Evolutionary conservation across 2,113 vertebrate genomes (phyloP).

Genomic region (Dendropsophus ebraccatus): DNA sequence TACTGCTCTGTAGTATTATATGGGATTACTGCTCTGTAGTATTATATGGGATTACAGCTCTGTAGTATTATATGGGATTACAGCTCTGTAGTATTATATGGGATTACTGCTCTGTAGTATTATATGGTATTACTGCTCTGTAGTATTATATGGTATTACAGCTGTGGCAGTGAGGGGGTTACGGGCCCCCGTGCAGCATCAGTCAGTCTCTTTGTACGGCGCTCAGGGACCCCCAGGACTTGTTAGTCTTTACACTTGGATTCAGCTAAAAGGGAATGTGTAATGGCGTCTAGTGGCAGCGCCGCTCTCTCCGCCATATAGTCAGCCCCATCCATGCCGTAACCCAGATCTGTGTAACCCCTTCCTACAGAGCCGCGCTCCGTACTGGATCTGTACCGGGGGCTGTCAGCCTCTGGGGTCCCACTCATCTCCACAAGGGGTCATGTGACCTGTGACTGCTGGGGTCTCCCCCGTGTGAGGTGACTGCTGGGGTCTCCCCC

Average conservation of each 20-base stretch:
- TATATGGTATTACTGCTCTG: too few relatives aligned
- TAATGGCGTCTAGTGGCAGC: neutral
- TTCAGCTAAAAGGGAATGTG: slow-evolving; percentile 40
- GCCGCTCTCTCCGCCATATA: neutral
- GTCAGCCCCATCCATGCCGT: neutral
- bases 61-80: too few relatives aligned
- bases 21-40: too few relatives aligned
- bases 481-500: too few relatives aligned
- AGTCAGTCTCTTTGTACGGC: slow-evolving; percentile 38
- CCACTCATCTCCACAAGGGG: neutral
- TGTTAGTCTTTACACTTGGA: neutral
- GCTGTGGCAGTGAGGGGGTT: neutral
- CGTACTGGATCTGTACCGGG: too few relatives aligned
- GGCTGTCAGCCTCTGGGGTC: neutral
- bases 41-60: too few relatives aligned
- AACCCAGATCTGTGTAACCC: slow-evolving; percentile 29
- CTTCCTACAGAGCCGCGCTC: neutral
- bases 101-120: too few relatives aligned
- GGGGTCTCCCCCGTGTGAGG: too few relatives aligned
- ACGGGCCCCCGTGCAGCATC: neutral
- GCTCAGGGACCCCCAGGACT: slow-evolving; percentile 14
- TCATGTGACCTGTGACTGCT: too few relatives aligned
- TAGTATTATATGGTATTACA: too few relatives aligned
- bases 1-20: too few relatives aligned
- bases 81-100: too few relatives aligned